phyloP scores from a whole-genome alignment of 1,140 invertebrate species.

The Holcopasites calliopsidis region DNA sequence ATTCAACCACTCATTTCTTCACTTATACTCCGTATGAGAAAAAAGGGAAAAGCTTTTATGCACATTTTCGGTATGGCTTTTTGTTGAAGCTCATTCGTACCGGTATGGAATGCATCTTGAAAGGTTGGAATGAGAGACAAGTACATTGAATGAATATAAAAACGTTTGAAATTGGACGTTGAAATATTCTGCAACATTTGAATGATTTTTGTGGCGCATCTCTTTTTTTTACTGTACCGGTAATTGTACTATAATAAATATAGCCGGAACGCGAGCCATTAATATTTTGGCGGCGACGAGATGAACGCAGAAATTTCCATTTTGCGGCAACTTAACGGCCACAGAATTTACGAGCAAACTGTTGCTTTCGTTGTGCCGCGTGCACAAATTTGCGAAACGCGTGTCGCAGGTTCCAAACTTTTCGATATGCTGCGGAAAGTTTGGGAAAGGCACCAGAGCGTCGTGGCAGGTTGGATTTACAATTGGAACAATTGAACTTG shows the following conservation, averaged over 20 bases:
- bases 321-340: slow-evolving; percentile 8
- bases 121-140: not conserved
- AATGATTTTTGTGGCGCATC: no score
- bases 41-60: no score
- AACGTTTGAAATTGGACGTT: no score
- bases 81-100: no score
- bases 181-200: no score
- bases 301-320: not conserved
- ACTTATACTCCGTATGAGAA: no score
- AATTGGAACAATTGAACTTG: no score
- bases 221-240: no score
- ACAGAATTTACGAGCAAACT: slow-evolving; percentile 42
- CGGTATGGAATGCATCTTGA: no score
- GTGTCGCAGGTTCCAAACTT: not conserved
- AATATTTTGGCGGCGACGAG: slow-evolving; percentile 10
- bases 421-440: not conserved
- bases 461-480: no score
- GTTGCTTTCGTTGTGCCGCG: slow-evolving; percentile 36
- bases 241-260: no score
- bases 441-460: not conserved
- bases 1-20: not conserved
- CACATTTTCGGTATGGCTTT: no score
- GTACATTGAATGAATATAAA: not conserved
- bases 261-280: not conserved
- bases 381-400: not conserved